Evolutionary conservation across 2,113 vertebrate species (phyloP), one percentile per base, ranked within the genome.

Genomic region (Bolborhynchus lineola): DNA sequence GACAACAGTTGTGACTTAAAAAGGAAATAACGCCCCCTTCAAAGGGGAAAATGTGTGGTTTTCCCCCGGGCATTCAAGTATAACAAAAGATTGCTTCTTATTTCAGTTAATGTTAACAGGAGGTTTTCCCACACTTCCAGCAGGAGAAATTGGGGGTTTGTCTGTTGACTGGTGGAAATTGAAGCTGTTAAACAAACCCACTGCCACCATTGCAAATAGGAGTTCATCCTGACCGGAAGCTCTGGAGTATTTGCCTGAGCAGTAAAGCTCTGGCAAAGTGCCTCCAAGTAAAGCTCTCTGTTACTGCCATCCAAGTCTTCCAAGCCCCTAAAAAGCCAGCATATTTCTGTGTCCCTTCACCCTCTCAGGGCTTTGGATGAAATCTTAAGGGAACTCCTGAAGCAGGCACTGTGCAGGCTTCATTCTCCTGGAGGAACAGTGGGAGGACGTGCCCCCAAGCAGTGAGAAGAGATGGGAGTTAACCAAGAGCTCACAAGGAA

Each of bases 101-200:
- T 62, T 85, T 82, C 67, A 77, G 29, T 33, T 53, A 75, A 7
- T 33, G 65, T 42, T 82, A 79, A 42, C 12, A 85, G 52, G 74
- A 91, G 33, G 35, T 68, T 96, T 95, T 65, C 68, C 49, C 86
- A 62, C 82, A 24, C 59, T 92, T 95, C 39, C 82, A 90, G 71
- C 26, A 72, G 67, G 59, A 94, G 71, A 70, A 88, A 82, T 2
- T 44, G 29, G 26, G 13, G 0, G 39, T 91, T 90, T 82, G 24
- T 76, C 79, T 77, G 75, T 65, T 90, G 88, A 49, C 92, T 86
- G 7, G 17, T 83, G 79, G 88, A 92, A 91, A 80, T 1, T 72
- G 88, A 42, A 87, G 42, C 9, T 52, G 82, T 86, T 82, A 76
- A 93, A 93, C 71, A 93, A 95, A 92, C 42, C 75, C 57, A 33